Percentiles rank a stretch among this genome's conserved stretches.
phyloP scores from a whole-genome alignment of 2,113 vertebrate species.

The Pao palembangensis region DNA sequence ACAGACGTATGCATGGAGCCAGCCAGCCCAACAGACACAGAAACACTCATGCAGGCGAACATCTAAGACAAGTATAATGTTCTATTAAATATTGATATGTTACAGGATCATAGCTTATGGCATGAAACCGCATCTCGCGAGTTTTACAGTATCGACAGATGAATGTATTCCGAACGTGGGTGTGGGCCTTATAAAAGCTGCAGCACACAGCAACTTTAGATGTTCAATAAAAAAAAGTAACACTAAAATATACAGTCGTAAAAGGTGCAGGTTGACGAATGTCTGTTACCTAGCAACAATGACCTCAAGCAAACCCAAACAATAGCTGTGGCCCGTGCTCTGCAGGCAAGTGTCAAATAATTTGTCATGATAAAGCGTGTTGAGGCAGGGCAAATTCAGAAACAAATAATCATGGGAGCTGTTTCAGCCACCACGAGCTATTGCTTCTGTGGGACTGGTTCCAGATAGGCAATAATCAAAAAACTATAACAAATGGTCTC shows the following conservation, averaged over 20 bases:
- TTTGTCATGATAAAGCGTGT: conserved; percentile 61
- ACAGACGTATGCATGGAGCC: conserved; percentile 15
- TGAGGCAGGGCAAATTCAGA: conserved; percentile 55
- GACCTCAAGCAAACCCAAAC: conserved; percentile 50
- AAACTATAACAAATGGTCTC: conserved; percentile 32
- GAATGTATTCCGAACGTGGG: conserved; percentile 33
- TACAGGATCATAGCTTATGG: conserved; percentile 49
- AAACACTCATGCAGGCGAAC: conserved; percentile 27
- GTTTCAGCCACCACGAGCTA: conserved; percentile 25
- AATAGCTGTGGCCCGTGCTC: conserved; percentile 44
- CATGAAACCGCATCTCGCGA: conserved; percentile 43
- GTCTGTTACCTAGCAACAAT: conserved; percentile 72
- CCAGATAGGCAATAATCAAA: conserved; percentile 27
- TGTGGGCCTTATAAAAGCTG: conserved; percentile 34
- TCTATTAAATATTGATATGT: conserved; percentile 60
- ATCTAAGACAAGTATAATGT: conserved; percentile 50
- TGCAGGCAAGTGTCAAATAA: conserved; percentile 51
- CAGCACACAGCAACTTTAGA: conserved; percentile 39
- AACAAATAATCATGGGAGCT: conserved; percentile 43
- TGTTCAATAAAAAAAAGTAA: conserved; percentile 44
- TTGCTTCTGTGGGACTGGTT: conserved; percentile 28
- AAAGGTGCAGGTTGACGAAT: conserved; percentile 44
- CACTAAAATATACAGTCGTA: conserved; percentile 46
- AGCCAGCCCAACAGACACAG: conserved; percentile 31
- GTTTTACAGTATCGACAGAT: conserved; percentile 49